Conservation (phyloP, 2,113 vertebrate species). For the western clawed frog (Xenopus tropicalis) region UCB_Xtro_10.0 CM004450.2:81420501-81421000, state of each 20-base stretch:
- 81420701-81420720: slow-evolving; percentile 45
- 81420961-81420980: not conserved
- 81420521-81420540: slow-evolving; percentile 22
- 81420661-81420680: slow-evolving; percentile 73
- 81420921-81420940: no score
- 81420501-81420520: slow-evolving; percentile 58
- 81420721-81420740: slow-evolving; percentile 74
- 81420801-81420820: no score
- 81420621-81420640: slow-evolving; percentile 90
- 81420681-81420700: slow-evolving; percentile 52
- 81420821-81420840: no score
- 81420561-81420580: slow-evolving; percentile 57
- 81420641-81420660: slow-evolving; percentile 72
- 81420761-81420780: slow-evolving; percentile 76
- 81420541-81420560: slow-evolving; percentile 58
- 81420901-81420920: not conserved
- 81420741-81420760: slow-evolving; percentile 63
- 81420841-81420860: no score
- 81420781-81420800: slow-evolving; percentile 77
- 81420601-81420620: slow-evolving; percentile 66
- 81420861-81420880: not conserved
- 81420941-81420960: no score
- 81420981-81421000: no score
- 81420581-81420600: slow-evolving; percentile 61
- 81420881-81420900: not conserved